Percentiles rank a stretch among this genome's conserved stretches.
Conservation (phyloP, 2,797 vertebrate genomes). For the Atherinosoma microstoma region DNA sequence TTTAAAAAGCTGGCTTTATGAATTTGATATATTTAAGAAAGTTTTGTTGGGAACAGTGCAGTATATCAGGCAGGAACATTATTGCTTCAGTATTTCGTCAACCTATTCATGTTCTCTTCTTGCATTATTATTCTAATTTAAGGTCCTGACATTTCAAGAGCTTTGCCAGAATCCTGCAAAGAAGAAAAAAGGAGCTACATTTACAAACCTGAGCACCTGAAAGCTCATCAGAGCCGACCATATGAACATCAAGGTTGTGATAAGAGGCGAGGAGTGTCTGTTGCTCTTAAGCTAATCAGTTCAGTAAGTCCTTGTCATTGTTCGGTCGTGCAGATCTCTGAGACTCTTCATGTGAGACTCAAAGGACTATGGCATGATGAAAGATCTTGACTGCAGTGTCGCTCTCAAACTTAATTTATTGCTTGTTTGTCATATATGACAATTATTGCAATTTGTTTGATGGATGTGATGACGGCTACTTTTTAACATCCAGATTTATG, state of each 20-base stretch:
- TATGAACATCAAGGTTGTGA: conserved; percentile 19
- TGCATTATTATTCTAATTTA: conserved; percentile 56
- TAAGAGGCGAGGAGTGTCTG: conserved; percentile 23
- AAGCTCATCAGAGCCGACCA: conserved; percentile 28
- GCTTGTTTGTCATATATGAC: conserved; percentile 1
- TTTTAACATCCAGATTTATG: conserved; percentile 10
- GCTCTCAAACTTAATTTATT: background rate
- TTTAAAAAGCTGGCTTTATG: background rate
- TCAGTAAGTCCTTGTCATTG: conserved; percentile 19
- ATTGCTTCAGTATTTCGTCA: conserved; percentile 57
- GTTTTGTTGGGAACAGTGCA: conserved; percentile 22
- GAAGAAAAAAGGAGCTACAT: background rate
- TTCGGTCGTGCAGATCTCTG: conserved; percentile 13
- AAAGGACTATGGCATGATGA: conserved; percentile 23
- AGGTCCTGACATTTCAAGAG: conserved; percentile 34
- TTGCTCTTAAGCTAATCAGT: conserved; percentile 20
- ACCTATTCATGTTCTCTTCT: conserved; percentile 9
- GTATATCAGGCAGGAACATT: conserved; percentile 12
- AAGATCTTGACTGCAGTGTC: conserved; percentile 10
- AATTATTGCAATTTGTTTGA: conserved; percentile 3
- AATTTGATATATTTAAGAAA: conserved; percentile 34
- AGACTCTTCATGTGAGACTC: conserved; percentile 27
- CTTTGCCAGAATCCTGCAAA: conserved; percentile 24
- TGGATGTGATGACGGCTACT: background rate
- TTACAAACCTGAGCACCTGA: conserved; percentile 11